Evolutionary conservation across 1,140 invertebrate genomes (phyloP), one percentile per base, ranked within the genome.

Genomic region (Drosophila santomea): DNA sequence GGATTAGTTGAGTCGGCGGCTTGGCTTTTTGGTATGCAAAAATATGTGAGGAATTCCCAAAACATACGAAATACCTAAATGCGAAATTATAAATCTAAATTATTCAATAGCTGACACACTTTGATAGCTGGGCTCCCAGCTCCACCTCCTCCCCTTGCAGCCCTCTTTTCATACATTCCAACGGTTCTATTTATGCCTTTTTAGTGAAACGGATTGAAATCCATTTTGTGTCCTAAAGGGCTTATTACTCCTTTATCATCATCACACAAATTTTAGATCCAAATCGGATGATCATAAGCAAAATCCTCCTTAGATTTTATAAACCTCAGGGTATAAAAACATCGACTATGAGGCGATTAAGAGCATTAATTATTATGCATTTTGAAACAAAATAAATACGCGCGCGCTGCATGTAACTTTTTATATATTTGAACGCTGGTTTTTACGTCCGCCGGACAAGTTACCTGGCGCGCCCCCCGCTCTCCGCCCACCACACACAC

Each of bases 331-430:
- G 48, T 15, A 51, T 51, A 2, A 17, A 17, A 10, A 15, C 25
- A 17, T 51, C 28, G 28, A 17, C 3, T 35, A 11, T 4, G 4
- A 11, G 8, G n/a, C n/a, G 23, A 10, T 43, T 12, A 62, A 52
- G 60, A 20, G 64, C 80, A 89, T 89, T 75, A 89, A 89, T 84
- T 89, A 90, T 90, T 88, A 84, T 88, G 80, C 81, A 88, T 89
- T 89, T 90, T 68, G 69, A 86, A 88, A 79, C 63, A 38, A 69
- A 61, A 76, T 76, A 76, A 57, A 69, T 58, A 71, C 15, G 66
- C 50, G 56, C 50, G 62, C 79, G 84, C 76, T 66, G 63, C 83
- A 86, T 88, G 72, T 88, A 82, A 88, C 52, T 89, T 60, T 59
- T 41, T 8, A 32, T 32, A 32, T 32, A 32, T 32, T 54, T 69